Base-by-base conservation (phyloP, 2,113 vertebrate genomes). In the Merops nubicus region DNA sequence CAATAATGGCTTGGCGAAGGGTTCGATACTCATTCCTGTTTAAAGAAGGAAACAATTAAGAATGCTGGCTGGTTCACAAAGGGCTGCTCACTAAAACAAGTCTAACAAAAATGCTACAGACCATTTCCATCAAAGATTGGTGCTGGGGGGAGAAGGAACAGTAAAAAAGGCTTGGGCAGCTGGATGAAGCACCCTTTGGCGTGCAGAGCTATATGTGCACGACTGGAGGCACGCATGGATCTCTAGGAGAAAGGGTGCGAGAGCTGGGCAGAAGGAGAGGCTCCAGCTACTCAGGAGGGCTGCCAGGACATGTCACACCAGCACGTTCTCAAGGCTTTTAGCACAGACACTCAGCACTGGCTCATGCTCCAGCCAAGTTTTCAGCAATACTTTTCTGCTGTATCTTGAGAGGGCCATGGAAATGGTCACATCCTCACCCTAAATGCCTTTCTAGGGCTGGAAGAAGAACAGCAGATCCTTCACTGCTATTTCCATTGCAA, bases 21-120 rank as follows among this genome's bases (percentile, higher is more conserved):
- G 98, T 98, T 93, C 99, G 99, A 95, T 99, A 99, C 90, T 99
- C 99, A 48, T 98, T 99, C 98, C 99, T 99, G 97, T 84, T 84
- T 51, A 92, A 88, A 96, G 95, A 92, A 97, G 79, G 84, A 94
- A 91, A 94, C 74, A 63, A 85, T 85, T 91, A 91, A 89, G 83
- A 68, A 80, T 40, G 62, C 45, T 88, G 86, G 73, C 82, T 90
- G 23, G 59, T 63, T 84, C 75, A 65, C 92, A 91, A 78, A 95
- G 76, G 42, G 59, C 86, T 80, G 85, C 72, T 91, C 78, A 89
- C 93, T 95, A 63, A 77, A 95, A 79, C 68, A 91, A 70, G n/a
- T 31, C 77, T 78, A 63, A 91, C 60, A 91, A 92, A 94, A 96
- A 42, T 16, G 47, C 59, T 69, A 54, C 34, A 89, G 69, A 57